These are phyloP conservation scores for Synchiropus splendidus DNA, from an alignment of 2,113 vertebrate genomes.

Conservation along the genomic window DNA sequence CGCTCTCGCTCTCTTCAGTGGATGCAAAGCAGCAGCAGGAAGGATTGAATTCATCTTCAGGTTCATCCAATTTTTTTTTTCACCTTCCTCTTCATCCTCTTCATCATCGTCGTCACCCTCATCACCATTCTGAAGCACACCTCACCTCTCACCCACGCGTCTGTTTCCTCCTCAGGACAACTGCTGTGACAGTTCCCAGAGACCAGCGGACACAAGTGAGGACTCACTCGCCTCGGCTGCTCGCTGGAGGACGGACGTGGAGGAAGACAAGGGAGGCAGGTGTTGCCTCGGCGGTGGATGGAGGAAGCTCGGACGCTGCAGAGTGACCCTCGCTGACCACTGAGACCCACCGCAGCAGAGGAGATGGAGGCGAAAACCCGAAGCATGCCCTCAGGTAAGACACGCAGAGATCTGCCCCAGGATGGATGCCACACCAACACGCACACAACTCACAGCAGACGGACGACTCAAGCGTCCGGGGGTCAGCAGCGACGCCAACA, in stretches of 20 bases:
- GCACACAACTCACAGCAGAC: not conserved
- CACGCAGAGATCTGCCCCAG: slow-evolving; percentile 9
- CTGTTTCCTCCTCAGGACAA: slow-evolving; percentile 1
- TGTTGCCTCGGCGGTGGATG: slow-evolving; percentile 35
- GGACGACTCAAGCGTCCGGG: slow-evolving; percentile 6
- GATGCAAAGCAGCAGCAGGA: not conserved
- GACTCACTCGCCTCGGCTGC: slow-evolving; percentile 17
- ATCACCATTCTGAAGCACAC: not conserved
- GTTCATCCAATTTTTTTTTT: not conserved
- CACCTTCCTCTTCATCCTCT: not conserved
- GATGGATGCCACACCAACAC: not conserved
- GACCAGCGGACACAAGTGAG: slow-evolving; percentile 13
- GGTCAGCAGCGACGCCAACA: slow-evolving; percentile 1
- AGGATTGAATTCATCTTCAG: too few species aligned
- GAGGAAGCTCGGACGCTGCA: slow-evolving; percentile 31
- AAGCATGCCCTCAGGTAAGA: slow-evolving; percentile 65
- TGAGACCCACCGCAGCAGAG: slow-evolving; percentile 13
- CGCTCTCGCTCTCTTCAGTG: slow-evolving; percentile 14
- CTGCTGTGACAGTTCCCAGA: not conserved
- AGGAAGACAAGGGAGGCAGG: slow-evolving; percentile 3
- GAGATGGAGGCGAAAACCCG: slow-evolving; percentile 68
- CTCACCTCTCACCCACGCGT: slow-evolving; percentile 11
- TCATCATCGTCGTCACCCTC: not conserved
- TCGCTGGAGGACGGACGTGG: slow-evolving; percentile 7
- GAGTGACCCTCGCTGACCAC: slow-evolving; percentile 10